Evolutionary conservation across 92 coral and sea anemone genomes (phyloP).

Genomic region (Siderastrea radians): DNA sequence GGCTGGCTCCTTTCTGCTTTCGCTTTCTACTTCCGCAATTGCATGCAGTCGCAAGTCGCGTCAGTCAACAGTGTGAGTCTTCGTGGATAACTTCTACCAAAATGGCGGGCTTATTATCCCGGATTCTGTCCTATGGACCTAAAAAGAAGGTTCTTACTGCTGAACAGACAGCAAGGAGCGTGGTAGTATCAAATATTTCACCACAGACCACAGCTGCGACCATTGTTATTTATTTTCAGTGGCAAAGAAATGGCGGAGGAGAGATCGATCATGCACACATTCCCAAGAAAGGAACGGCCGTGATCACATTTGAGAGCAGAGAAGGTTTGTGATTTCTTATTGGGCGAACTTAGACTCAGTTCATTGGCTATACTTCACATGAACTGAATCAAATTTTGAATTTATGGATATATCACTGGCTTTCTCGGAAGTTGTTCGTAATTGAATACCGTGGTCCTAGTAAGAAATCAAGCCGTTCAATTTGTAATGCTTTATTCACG

Average conservation of each 20-base stretch:
- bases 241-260: constrained; percentile 44
- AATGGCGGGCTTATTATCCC: constrained; percentile 2
- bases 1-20: too few relatives aligned
- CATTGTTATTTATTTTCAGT: constrained; percentile 47
- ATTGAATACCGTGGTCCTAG: too few relatives aligned
- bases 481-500: too few relatives aligned
- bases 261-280: constrained; percentile 44
- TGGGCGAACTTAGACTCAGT: too few relatives aligned
- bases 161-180: constrained; percentile 45
- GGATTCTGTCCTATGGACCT: background rate
- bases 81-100: background rate
- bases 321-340: constrained; percentile 30
- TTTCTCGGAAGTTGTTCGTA: too few relatives aligned
- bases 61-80: too few relatives aligned
- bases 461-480: too few relatives aligned
- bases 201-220: background rate
- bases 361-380: too few relatives aligned
- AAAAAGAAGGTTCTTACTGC: background rate
- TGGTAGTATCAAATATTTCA: constrained; percentile 36
- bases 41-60: too few relatives aligned
- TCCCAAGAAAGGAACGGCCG: constrained; percentile 5
- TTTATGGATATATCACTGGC: too few relatives aligned
- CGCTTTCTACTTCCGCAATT: too few relatives aligned
- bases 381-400: too few relatives aligned
- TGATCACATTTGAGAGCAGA: constrained; percentile 34